phyloP scores from a whole-genome alignment of 2,797 vertebrate species.

The Otus scops region DNA sequence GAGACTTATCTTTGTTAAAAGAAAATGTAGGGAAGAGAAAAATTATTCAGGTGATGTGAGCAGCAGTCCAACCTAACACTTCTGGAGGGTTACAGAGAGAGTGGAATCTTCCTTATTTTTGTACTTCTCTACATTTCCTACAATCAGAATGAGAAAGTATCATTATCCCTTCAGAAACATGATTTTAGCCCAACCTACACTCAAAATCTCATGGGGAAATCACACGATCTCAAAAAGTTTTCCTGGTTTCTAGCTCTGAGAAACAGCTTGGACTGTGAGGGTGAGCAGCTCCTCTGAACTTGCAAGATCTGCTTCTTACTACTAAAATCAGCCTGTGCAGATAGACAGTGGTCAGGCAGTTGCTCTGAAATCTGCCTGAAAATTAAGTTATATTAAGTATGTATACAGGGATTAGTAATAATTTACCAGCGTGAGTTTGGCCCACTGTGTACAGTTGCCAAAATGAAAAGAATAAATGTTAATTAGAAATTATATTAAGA shows the following conservation, averaged over 20 bases:
- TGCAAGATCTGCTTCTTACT: background rate
- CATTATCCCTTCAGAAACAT: background rate
- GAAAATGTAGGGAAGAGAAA: background rate
- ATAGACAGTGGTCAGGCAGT: background rate
- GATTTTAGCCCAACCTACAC: background rate
- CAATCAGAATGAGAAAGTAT: background rate
- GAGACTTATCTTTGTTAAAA: background rate
- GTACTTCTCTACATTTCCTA: background rate
- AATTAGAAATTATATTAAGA: background rate
- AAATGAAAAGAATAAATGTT: background rate
- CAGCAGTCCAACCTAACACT: background rate
- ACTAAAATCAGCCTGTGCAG: background rate
- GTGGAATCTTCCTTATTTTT: background rate
- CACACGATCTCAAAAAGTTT: background rate
- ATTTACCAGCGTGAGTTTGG: background rate
- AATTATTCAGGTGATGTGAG: background rate
- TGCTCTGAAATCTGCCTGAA: background rate
- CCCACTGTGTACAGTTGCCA: background rate
- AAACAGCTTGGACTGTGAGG: background rate
- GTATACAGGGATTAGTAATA: background rate
- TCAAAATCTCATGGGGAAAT: background rate
- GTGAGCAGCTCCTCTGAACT: background rate
- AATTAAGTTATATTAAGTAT: background rate
- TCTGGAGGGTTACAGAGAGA: background rate
- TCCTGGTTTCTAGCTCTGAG: background rate